Conservation (phyloP, 2,113 vertebrate species). For the Hyaena hyaena region DNA sequence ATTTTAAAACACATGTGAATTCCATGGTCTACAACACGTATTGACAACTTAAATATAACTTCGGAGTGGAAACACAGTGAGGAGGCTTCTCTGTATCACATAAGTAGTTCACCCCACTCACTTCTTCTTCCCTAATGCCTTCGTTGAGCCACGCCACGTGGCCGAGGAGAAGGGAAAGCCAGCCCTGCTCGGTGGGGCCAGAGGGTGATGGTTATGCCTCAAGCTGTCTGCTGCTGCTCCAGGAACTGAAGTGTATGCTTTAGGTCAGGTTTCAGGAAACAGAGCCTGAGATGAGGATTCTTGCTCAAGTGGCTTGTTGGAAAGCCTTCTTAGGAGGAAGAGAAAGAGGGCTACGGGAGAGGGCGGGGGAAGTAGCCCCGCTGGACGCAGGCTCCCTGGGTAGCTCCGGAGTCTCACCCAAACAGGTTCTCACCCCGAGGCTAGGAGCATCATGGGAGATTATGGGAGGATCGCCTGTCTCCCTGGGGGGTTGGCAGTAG, state of each 20-base stretch:
- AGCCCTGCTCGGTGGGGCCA: no score
- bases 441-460: rapidly evolving
- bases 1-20: neutral
- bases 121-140: neutral
- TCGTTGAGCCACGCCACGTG: rapidly evolving
- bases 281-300: neutral
- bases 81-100: rapidly evolving
- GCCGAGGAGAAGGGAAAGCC: neutral
- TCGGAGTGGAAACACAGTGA: neutral
- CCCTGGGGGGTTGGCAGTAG: rapidly evolving
- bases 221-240: neutral
- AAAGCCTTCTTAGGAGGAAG: neutral
- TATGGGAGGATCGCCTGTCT: neutral
- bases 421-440: neutral
- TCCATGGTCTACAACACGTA: neutral
- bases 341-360: neutral
- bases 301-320: neutral
- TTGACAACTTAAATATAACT: neutral
- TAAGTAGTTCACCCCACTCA: rapidly evolving
- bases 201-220: neutral
- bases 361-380: neutral
- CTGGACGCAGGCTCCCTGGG: neutral
- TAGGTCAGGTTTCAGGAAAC: neutral
- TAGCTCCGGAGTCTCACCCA: neutral
- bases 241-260: rapidly evolving